These are phyloP conservation scores for Acanthurus tractus DNA, from an alignment of 2,797 vertebrate species.

Conservation along the genomic window DNA sequence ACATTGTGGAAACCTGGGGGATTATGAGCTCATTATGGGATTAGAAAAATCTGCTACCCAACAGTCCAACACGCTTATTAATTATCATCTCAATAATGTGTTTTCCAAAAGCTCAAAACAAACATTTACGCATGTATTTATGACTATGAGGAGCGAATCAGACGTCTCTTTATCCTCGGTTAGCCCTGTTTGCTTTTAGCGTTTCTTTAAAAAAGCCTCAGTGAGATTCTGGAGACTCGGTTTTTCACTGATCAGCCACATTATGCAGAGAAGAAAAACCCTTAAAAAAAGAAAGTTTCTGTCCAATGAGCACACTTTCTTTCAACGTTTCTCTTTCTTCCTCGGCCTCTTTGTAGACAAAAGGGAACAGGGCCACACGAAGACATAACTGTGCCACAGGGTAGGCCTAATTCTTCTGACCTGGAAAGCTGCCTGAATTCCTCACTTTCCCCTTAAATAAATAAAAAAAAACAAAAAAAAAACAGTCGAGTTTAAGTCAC, in stretches of 20 bases:
- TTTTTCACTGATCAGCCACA: slow-evolving; percentile 7
- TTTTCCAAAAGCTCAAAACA: slow-evolving; percentile 8
- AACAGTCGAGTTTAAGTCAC: slow-evolving; percentile 20
- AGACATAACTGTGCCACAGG: slow-evolving; percentile 27
- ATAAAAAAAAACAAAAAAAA: not conserved
- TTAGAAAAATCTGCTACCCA: not conserved
- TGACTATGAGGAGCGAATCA: not conserved
- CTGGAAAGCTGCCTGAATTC: slow-evolving; percentile 39
- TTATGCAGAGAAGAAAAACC: slow-evolving; percentile 16
- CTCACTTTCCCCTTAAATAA: not conserved
- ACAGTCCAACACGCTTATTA: not conserved
- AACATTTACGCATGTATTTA: not conserved
- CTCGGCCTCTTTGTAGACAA: slow-evolving; percentile 26
- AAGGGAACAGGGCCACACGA: slow-evolving; percentile 9
- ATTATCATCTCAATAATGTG: not conserved
- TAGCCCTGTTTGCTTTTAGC: not conserved
- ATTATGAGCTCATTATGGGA: not conserved
- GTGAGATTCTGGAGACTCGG: not conserved
- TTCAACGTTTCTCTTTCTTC: not conserved
- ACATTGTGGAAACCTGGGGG: not conserved
- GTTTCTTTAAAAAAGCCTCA: not conserved
- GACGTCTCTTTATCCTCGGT: not conserved
- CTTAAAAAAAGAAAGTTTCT: slow-evolving; percentile 15
- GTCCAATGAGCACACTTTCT: not conserved
- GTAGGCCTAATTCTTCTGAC: slow-evolving; percentile 25